Percentiles rank a stretch among this genome's conserved stretches.
Conservation (phyloP, 2,113 vertebrate species). For the Pterocles orientalis region DNA sequence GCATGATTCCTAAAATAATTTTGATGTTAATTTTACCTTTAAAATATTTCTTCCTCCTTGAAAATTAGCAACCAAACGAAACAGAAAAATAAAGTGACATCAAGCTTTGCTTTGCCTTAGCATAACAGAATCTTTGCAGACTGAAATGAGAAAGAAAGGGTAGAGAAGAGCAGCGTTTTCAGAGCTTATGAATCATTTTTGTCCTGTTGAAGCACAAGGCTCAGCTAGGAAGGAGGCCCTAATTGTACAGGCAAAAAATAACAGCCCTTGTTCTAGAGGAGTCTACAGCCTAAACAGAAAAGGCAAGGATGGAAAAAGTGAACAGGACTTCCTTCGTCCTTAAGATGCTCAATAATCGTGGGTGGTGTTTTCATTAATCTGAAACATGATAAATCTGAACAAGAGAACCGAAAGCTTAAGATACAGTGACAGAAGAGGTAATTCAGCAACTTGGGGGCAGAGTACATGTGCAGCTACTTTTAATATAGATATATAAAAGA, state of each 20-base stretch:
- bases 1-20: neutral
- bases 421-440: neutral
- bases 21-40: neutral
- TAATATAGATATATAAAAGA: neutral
- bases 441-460: neutral
- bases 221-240: neutral
- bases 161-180: neutral
- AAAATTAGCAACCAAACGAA: neutral
- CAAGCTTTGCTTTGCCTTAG: neutral
- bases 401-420: neutral
- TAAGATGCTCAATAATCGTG: neutral
- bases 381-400: neutral
- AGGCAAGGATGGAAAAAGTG: neutral
- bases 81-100: neutral
- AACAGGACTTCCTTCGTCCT: neutral
- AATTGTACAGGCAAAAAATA: neutral
- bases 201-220: neutral
- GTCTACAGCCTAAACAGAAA: neutral
- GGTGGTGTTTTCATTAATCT: neutral
- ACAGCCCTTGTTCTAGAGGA: neutral
- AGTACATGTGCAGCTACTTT: neutral
- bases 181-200: slow-evolving; percentile 7
- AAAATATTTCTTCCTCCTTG: neutral
- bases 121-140: neutral
- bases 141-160: neutral